phyloP scores from a whole-genome alignment of 2,113 vertebrate genomes.

The Xyrauchen texanus region DNA sequence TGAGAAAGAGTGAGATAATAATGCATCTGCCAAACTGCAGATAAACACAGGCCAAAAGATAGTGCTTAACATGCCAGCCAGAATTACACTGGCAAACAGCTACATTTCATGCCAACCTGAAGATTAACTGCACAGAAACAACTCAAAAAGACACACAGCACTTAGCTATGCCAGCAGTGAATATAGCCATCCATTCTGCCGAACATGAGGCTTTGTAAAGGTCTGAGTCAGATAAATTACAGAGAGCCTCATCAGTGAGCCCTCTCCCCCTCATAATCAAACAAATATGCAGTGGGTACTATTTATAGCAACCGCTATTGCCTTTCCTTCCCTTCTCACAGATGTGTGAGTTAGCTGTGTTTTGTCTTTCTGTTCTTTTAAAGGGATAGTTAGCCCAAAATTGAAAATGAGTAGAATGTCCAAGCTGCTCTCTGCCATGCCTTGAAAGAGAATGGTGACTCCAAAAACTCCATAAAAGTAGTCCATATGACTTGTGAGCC shows the following conservation, averaged over 20 bases:
- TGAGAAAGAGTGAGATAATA: not conserved
- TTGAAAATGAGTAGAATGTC: no score
- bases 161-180: conserved; percentile 21
- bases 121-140: conserved; percentile 36
- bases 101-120: conserved; percentile 2
- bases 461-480: no score
- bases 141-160: conserved; percentile 28
- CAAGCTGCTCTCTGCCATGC: no score
- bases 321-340: conserved; percentile 19
- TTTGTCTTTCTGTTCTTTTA: conserved; percentile 31
- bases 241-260: conserved; percentile 50
- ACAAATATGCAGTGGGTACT: conserved; percentile 66
- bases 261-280: conserved; percentile 66
- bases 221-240: conserved; percentile 50
- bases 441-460: no score
- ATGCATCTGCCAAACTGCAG: not conserved
- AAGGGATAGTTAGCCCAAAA: no score
- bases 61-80: not conserved
- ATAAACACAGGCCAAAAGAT: conserved; percentile 3
- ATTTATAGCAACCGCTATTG: conserved; percentile 61
- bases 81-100: conserved; percentile 5
- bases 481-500: no score
- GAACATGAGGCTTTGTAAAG: conserved; percentile 17
- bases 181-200: conserved; percentile 35
- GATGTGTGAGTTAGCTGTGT: not conserved